These are phyloP conservation scores for Aphidius colemani DNA, from an alignment of 2,888 invertebrate genomes.

Conservation along the genomic window DNA sequence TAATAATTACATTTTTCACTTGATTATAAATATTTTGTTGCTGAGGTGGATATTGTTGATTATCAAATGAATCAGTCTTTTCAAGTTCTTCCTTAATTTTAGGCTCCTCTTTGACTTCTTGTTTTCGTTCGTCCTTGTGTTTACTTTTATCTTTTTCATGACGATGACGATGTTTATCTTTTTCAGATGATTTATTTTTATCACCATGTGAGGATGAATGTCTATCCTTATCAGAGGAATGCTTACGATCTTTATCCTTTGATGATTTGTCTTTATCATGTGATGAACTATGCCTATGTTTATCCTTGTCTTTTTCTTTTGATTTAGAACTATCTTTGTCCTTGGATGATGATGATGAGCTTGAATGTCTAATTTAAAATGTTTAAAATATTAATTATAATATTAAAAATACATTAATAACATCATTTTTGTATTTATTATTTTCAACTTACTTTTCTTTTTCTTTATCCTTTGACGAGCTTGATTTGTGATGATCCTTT, in stretches of 20 bases:
- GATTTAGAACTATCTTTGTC: conserved; percentile 59
- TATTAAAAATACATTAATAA: not conserved
- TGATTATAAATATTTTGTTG: conserved; percentile 40
- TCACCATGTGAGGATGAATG: conserved; percentile 48
- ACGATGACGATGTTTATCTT: conserved; percentile 58
- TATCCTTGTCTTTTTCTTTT: conserved; percentile 62
- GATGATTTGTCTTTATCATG: conserved; percentile 56
- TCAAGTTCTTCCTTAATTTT: conserved; percentile 57
- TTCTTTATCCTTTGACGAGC: conserved; percentile 58
- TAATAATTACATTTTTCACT: conserved; percentile 10
- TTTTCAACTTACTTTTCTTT: conserved; percentile 40
- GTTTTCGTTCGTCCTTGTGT: conserved; percentile 62
- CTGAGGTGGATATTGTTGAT: conserved; percentile 36
- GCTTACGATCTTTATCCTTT: conserved; percentile 55
- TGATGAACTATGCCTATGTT: conserved; percentile 60
- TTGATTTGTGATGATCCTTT: conserved; percentile 56
- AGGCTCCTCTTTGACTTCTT: conserved; percentile 47
- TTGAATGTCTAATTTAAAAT: conserved; percentile 52
- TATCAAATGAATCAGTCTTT: conserved; percentile 43
- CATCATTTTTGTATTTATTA: conserved; percentile 13
- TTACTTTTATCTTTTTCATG: conserved; percentile 52
- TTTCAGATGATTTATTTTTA: conserved; percentile 54
- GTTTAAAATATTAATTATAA: too few relatives aligned
- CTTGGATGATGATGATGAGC: conserved; percentile 41
- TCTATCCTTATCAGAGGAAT: conserved; percentile 51